Base-by-base conservation (phyloP, 2,888 invertebrate genomes). In the Pachymerium ferrugineum region DNA sequence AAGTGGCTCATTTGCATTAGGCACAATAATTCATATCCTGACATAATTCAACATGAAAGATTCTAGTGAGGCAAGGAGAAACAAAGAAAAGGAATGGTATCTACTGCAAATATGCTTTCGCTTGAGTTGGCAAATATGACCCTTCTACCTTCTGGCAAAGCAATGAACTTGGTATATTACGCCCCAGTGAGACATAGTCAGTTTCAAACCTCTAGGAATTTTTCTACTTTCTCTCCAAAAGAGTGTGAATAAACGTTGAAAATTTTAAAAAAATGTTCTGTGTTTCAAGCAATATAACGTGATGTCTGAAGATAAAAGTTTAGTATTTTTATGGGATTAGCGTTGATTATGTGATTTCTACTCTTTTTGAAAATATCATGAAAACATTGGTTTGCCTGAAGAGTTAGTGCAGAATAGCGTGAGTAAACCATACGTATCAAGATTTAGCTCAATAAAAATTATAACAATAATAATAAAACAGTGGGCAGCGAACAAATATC, bases 1-100 rank as follows among this genome's bases (percentile, higher is more conserved):
- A 62, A 62, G 62, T 62, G 62, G 62, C 28, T 62, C 62, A 62
- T 62, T 62, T 62, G 25, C 62, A 62, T 62, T 62, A 62, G 62
- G 28, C 12, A 62, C 62, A 28, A 62, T 62, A 62, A 62, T 62
- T 62, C 62, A 62, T 10, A 14, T 28, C 62, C 62, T 28, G 28
- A 10, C 62, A 62, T 62, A 62, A 62, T 62, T 62, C 62, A 28
- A 28, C 28, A 5, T 62, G 28, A 28, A 62, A 62, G 25, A 25
- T 62, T 62, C 25, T n/a, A 62, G 62, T 25, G 8, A 62, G 62
- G 28, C 10, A 62, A 62, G 14, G 62, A 28, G 16, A 38, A 2
- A 16, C 62, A 28, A 14, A 22, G 22, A 22, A 54, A 4, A 22
- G 54, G 54, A 54, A 38, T n/a, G 16, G 54, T 54, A 25, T 54